Percentiles rank a stretch among this genome's conserved stretches.
These are phyloP conservation scores for Pogoniulus pusillus DNA, from an alignment of 2,797 vertebrate species.

Conservation along the genomic window DNA sequence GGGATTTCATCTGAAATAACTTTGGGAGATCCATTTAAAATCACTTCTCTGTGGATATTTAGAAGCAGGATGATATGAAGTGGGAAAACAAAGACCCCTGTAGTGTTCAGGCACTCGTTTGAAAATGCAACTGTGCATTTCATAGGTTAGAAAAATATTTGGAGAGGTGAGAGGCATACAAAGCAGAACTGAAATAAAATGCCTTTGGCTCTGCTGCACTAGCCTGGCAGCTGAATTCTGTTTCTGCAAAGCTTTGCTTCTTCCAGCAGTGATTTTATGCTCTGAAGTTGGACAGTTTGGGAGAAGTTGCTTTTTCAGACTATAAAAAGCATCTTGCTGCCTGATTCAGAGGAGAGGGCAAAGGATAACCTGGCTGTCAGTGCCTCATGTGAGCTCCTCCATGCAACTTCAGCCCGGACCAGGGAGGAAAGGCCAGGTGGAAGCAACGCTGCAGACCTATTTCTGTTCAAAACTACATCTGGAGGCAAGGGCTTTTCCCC, in stretches of 20 bases:
- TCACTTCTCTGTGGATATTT: neutral
- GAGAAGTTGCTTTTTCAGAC: neutral
- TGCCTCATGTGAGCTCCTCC: neutral
- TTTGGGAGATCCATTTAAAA: slow-evolving; percentile 9
- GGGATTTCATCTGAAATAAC: slow-evolving; percentile 2
- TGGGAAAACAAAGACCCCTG: neutral
- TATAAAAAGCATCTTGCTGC: neutral
- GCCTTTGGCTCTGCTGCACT: neutral
- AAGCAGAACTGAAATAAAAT: neutral
- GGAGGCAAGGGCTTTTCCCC: neutral
- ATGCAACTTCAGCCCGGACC: neutral
- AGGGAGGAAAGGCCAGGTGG: neutral
- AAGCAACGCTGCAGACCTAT: neutral
- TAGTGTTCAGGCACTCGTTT: neutral
- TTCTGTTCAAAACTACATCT: neutral
- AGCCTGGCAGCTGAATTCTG: neutral
- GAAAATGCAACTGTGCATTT: neutral
- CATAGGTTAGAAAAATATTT: neutral
- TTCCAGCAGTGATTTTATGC: neutral
- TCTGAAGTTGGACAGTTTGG: neutral
- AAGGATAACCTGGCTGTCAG: neutral
- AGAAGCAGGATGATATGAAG: neutral
- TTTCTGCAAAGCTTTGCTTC: neutral
- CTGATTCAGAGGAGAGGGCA: neutral
- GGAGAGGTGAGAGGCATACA: neutral